Evolutionary conservation across 2,888 invertebrate species (phyloP).

Genomic region (Ptychoptera albimana): DNA sequence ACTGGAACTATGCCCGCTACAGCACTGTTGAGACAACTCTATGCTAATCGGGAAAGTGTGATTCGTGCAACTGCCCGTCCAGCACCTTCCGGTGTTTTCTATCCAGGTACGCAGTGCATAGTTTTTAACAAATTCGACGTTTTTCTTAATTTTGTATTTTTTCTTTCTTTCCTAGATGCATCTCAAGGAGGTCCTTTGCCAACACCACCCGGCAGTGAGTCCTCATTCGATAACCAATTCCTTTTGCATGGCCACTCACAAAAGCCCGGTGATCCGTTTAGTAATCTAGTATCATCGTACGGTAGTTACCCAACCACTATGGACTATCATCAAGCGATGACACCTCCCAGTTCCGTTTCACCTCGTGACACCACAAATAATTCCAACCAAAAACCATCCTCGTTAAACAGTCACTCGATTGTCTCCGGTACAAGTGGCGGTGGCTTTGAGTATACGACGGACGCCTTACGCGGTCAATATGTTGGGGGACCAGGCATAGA

Average conservation of each 20-base stretch:
- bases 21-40: constrained; percentile 73
- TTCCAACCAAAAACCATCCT: constrained; percentile 21
- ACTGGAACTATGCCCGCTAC: constrained; percentile 59
- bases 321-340: constrained; percentile 88
- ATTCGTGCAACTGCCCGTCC: constrained; percentile 72
- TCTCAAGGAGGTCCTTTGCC: constrained; percentile 63
- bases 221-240: constrained; percentile 46
- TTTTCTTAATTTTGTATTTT: neutral
- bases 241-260: constrained; percentile 34
- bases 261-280: constrained; percentile 39
- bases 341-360: constrained; percentile 92
- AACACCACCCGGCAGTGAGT: constrained; percentile 82
- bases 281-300: constrained; percentile 40
- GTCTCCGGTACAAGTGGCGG: constrained; percentile 25
- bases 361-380: constrained; percentile 67
- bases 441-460: constrained; percentile 49
- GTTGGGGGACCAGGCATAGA: constrained; percentile 35
- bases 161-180: constrained; percentile 32
- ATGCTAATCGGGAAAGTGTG: constrained; percentile 88
- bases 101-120: neutral
- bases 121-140: neutral
- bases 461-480: constrained; percentile 37
- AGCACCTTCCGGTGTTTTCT: constrained; percentile 27
- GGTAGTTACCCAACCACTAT: constrained; percentile 46
- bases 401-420: constrained; percentile 12